phyloP scores from a whole-genome alignment of 2,888 invertebrate genomes.

The Pediacus dermestoides region DNA sequence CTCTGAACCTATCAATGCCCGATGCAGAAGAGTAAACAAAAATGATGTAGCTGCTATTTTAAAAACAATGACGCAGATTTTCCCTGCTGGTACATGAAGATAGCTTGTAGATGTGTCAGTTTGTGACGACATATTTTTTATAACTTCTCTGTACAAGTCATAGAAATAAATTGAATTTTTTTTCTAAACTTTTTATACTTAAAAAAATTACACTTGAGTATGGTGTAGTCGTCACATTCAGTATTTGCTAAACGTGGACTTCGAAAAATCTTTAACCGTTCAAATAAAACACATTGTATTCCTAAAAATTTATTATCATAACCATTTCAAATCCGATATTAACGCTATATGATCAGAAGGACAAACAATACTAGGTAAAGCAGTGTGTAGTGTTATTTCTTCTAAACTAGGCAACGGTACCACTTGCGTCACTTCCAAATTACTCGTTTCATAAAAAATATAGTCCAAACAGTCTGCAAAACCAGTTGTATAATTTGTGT shows the following conservation, averaged over 20 bases:
- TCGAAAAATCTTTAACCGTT: neutral
- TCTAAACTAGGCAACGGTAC: conserved; percentile 78
- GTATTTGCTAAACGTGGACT: neutral
- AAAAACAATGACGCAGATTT: too few relatives aligned
- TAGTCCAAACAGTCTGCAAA: conserved; percentile 92
- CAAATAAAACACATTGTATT: neutral
- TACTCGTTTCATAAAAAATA: conserved; percentile 74
- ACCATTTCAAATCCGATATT: conserved; percentile 72
- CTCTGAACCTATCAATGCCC: too few relatives aligned
- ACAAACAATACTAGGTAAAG: conserved; percentile 83
- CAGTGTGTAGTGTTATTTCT: conserved; percentile 68
- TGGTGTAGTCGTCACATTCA: neutral
- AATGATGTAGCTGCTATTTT: too few relatives aligned
- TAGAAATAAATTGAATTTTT: too few relatives aligned
- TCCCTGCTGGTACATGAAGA: too few relatives aligned
- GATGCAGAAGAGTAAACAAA: too few relatives aligned
- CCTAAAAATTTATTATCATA: conserved; percentile 15
- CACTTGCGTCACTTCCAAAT: conserved; percentile 63
- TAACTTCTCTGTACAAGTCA: too few relatives aligned
- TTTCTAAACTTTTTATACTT: too few relatives aligned
- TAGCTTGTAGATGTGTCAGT: too few relatives aligned
- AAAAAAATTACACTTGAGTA: neutral
- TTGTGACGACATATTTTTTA: too few relatives aligned
- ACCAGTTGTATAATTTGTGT: conserved; percentile 79
- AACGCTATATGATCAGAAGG: conserved; percentile 94